Percentiles rank a stretch among this genome's conserved stretches.
Conservation (phyloP, 1,140 invertebrate species). For the Drosophila nikananu region DNA sequence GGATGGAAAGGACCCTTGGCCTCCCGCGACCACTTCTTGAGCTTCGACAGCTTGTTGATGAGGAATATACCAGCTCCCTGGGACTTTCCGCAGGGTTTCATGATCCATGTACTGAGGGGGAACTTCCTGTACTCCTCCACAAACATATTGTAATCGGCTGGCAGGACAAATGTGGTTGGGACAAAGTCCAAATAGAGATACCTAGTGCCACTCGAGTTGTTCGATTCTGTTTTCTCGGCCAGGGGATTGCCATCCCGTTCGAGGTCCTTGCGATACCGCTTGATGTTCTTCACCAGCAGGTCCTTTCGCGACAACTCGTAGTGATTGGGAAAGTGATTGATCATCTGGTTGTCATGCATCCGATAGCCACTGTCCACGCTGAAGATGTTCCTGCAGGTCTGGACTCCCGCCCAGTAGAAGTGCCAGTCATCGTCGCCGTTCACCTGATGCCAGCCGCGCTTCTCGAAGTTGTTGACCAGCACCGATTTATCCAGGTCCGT, state of each 20-base stretch:
- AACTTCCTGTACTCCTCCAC: constrained; percentile 97
- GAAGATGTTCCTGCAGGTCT: constrained; percentile 95
- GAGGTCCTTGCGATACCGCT: constrained; percentile 95
- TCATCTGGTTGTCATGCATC: constrained; percentile 95
- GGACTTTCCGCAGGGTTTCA: constrained; percentile 98
- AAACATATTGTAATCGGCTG: constrained; percentile 98
- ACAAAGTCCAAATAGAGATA: constrained; percentile 95
- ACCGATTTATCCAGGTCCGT: constrained; percentile 98
- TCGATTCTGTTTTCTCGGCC: constrained; percentile 89
- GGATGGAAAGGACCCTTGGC: constrained; percentile 93
- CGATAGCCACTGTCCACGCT: constrained; percentile 96
- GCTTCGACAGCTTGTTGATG: constrained; percentile 94
- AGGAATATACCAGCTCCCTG: constrained; percentile 95
- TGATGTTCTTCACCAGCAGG: constrained; percentile 97
- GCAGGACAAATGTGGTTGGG: constrained; percentile 96
- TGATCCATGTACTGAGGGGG: constrained; percentile 97
- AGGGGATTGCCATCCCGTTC: constrained; percentile 95
- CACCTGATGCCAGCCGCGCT: constrained; percentile 96
- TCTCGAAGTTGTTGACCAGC: constrained; percentile 96
- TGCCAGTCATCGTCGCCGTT: constrained; percentile 98
- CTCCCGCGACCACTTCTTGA: constrained; percentile 95
- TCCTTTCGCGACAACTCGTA: constrained; percentile 98
- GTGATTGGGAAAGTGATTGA: constrained; percentile 97
- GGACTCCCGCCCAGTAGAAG: constrained; percentile 97
- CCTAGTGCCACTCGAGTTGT: constrained; percentile 90